Conservation (phyloP, 2,797 vertebrate species). For the Chaenodraco wilsoni region DNA sequence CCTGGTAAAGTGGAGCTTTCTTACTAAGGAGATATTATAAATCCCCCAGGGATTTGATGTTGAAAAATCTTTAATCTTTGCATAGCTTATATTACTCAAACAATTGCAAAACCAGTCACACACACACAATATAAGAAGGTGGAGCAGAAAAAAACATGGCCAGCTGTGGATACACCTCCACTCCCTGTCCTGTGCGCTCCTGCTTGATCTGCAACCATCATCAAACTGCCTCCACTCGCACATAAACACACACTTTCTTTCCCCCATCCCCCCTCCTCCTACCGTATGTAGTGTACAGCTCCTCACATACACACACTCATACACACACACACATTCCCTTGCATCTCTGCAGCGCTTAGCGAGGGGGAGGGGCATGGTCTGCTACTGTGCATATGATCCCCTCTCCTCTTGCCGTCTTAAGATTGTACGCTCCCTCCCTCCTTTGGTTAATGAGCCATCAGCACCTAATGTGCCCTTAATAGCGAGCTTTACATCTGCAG, state of each 20-base stretch:
- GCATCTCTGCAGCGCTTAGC: slow-evolving; percentile 77
- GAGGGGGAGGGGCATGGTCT: slow-evolving; percentile 67
- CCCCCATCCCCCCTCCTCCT: slow-evolving; percentile 24
- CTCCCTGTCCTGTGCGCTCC: slow-evolving; percentile 37
- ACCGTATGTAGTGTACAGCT: slow-evolving; percentile 30
- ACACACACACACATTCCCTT: slow-evolving; percentile 47
- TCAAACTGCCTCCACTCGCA: slow-evolving; percentile 49
- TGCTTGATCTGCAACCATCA: slow-evolving; percentile 55
- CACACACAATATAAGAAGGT: slow-evolving; percentile 2
- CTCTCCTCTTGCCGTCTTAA: slow-evolving; percentile 52
- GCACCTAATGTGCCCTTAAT: slow-evolving; percentile 75
- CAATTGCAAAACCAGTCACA: slow-evolving; percentile 22
- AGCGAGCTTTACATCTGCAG: slow-evolving; percentile 41
- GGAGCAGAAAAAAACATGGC: slow-evolving; percentile 21
- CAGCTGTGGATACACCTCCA: slow-evolving; percentile 48
- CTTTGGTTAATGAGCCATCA: slow-evolving; percentile 57
- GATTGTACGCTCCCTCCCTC: slow-evolving; percentile 57
- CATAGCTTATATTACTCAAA: slow-evolving; percentile 30
- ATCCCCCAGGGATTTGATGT: slow-evolving; percentile 52
- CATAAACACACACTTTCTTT: slow-evolving; percentile 45
- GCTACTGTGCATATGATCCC: slow-evolving; percentile 71
- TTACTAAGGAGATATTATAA: slow-evolving; percentile 36
- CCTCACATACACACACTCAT: slow-evolving; percentile 25
- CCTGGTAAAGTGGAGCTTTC: slow-evolving; percentile 45
- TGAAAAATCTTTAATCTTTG: slow-evolving; percentile 60